These are phyloP conservation scores for Oopsacas minuta DNA, from an alignment of 37 sponge, comb jelly and placozoan species.

Conservation along the genomic window DNA sequence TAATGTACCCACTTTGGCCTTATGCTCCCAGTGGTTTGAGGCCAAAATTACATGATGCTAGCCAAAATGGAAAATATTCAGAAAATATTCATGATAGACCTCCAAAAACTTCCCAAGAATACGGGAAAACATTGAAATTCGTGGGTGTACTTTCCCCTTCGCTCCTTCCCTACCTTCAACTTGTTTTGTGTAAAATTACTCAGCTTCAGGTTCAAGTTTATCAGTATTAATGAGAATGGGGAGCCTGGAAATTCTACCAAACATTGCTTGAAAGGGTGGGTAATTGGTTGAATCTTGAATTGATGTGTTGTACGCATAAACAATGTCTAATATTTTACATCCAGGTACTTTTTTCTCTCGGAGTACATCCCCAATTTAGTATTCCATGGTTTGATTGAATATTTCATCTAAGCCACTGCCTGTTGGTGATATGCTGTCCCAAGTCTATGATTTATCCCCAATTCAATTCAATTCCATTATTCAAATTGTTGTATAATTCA, in stretches of 20 bases:
- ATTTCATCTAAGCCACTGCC: not conserved
- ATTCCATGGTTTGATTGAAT: not conserved
- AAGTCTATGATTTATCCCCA: not conserved
- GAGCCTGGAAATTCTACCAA: not conserved
- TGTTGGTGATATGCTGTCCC: not conserved
- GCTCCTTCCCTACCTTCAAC: too few species aligned
- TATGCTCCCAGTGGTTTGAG: too few species aligned
- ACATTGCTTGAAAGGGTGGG: conserved; percentile 10
- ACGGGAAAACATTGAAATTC: too few species aligned
- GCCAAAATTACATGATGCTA: too few species aligned
- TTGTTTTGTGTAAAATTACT: too few species aligned
- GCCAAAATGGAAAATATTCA: too few species aligned
- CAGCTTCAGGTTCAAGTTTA: conserved; percentile 9
- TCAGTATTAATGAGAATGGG: not conserved
- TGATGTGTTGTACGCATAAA: conserved; percentile 7
- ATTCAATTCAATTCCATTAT: not conserved
- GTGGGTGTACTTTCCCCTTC: too few species aligned
- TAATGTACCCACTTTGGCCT: too few species aligned
- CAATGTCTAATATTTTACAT: not conserved
- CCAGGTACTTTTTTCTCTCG: not conserved
- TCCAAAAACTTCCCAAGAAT: too few species aligned
- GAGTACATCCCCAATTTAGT: not conserved
- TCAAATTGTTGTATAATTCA: not conserved
- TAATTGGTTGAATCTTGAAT: not conserved
- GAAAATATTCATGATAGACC: too few species aligned